Evolutionary conservation across 1,140 invertebrate genomes (phyloP), one percentile per base, ranked within the genome.

Genomic region (Leptoteleia sp.): DNA sequence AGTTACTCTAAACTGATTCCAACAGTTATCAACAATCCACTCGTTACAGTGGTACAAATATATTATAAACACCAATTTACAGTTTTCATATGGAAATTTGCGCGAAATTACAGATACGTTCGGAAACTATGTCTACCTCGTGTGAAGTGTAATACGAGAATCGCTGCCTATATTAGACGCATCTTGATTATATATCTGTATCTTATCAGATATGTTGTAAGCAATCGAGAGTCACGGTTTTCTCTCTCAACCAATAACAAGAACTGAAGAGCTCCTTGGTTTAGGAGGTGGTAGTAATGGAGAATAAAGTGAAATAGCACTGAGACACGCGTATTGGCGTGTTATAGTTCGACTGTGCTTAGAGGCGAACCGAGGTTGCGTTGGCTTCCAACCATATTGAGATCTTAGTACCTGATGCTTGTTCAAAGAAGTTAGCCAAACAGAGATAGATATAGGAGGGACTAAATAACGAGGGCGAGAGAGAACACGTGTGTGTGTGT

Each of bases 251-350:
- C 59, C 47, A 78, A 78, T 72, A 78, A 78, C 67, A 43, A 71
- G 52, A 47, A 67, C 37, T 64, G 52, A 78, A 72, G 61, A 62
- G 47, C 52, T 64, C 43, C 61, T 71, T 61, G 22, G 67, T 65
- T 43, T 52, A 78, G 67, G 47, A 71, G 71, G 48, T 42, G 57
- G 64, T 54, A 19, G 27, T 37, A 45, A 73, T 57, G 67, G 64
- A 57, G 67, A 55, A 76, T 71, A 81, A 83, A 82, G 82, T 84
- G 59, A 79, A 76, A 88, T 86, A 86, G 86, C 85, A 76, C 48
- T 54, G 61, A 83, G 82, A 88, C 85, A 88, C 86, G 85, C 85
- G 84, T 80, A 82, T 79, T 87, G 82, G 81, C 84, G 84, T 87
- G 85, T 76, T 78, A 75, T 33, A 47, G 65, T 70, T 76, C 52